Evolutionary conservation across 2,113 vertebrate species (phyloP).

Genomic region (Tauraco erythrolophus): DNA sequence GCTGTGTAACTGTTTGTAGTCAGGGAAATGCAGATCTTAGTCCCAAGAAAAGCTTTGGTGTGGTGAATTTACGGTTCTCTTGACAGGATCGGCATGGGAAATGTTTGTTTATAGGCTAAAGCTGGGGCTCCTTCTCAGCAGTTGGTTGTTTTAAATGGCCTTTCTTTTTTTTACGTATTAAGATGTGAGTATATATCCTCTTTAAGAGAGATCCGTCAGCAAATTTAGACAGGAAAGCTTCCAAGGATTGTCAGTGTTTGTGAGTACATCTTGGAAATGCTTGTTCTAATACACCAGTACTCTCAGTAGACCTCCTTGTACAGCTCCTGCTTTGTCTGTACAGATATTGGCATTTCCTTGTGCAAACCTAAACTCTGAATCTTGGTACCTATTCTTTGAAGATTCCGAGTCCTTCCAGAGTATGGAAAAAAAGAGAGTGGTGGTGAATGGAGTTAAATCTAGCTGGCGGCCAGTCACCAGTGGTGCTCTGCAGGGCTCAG

Average conservation of each 20-base stretch:
- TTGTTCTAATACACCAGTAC: background rate
- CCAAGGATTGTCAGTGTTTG: background rate
- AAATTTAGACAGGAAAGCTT: constrained; percentile 17
- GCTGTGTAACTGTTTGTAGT: background rate
- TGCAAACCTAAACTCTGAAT: background rate
- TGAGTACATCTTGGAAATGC: background rate
- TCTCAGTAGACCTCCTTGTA: background rate
- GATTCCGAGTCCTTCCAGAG: background rate
- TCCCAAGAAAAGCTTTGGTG: background rate
- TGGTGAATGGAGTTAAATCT: too few species aligned
- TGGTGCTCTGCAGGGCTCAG: too few species aligned
- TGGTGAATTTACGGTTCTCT: background rate
- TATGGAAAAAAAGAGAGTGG: too few species aligned
- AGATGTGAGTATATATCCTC: background rate
- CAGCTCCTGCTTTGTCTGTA: background rate
- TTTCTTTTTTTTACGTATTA: background rate
- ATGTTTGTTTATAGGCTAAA: background rate
- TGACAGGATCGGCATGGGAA: background rate
- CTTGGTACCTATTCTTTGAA: background rate
- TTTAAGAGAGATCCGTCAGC: background rate
- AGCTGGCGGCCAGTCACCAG: too few species aligned
- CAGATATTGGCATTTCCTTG: background rate
- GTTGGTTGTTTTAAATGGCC: background rate
- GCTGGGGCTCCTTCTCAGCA: background rate
- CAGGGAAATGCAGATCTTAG: background rate